Conservation (phyloP, 2,888 invertebrate species). For the Leistus spinibarbis region DNA sequence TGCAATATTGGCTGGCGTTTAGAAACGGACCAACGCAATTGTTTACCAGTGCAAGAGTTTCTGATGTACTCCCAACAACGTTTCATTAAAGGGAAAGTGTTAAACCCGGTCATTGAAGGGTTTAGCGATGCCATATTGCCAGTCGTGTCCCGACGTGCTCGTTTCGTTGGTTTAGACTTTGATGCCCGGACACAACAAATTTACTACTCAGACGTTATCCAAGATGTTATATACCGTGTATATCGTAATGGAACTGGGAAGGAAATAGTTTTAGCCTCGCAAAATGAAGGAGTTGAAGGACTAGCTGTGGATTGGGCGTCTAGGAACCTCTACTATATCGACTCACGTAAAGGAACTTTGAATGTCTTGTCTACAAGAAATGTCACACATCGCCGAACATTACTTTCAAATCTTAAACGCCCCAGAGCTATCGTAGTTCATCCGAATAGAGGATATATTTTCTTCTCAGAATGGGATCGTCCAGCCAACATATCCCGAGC, state of each 20-base stretch:
- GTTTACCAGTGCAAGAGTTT: constrained; percentile 83
- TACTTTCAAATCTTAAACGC: constrained; percentile 86
- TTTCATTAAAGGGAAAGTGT: constrained; percentile 91
- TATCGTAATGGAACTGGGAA: constrained; percentile 79
- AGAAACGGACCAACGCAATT: constrained; percentile 75
- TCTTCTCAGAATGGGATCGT: constrained; percentile 95
- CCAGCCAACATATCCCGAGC: constrained; percentile 96
- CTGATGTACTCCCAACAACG: constrained; percentile 95
- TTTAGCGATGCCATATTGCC: constrained; percentile 96
- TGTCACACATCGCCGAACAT: constrained; percentile 80
- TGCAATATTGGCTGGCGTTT: constrained; percentile 88
- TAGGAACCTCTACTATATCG: constrained; percentile 94
- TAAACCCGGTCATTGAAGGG: constrained; percentile 86
- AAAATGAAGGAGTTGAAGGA: constrained; percentile 97
- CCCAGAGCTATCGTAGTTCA: constrained; percentile 97
- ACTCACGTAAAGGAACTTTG: constrained; percentile 90
- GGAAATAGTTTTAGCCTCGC: constrained; percentile 91
- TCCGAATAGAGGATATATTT: constrained; percentile 91
- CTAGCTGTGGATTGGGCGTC: constrained; percentile 95
- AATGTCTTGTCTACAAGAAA: constrained; percentile 91
- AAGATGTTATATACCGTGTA: constrained; percentile 90
- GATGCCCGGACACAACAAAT: constrained; percentile 89
- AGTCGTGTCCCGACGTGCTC: constrained; percentile 86
- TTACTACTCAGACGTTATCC: constrained; percentile 96
- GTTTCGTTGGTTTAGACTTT: constrained; percentile 95